Base-by-base conservation (phyloP, 1,140 invertebrate species). In the Trachymyrmex cornetzi region DNA sequence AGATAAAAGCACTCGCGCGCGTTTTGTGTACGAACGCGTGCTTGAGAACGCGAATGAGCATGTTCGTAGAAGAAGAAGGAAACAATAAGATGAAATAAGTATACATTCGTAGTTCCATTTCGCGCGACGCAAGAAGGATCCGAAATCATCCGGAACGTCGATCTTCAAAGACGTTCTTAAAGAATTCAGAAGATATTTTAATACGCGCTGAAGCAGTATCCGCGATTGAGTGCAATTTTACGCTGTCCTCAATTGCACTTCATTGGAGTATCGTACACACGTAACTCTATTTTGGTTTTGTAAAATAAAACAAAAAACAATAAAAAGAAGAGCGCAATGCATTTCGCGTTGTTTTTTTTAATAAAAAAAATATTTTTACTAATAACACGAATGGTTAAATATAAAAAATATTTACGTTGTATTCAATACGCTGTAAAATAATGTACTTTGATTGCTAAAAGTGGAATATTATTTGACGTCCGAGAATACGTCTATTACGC, bases 11-110 rank as follows among this genome's bases (percentile, higher is more conserved):
- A 44, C 61, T 5, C 48, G 61, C 67, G 67, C 61, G 27, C 38
- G 38, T 84, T 74, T 84, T 74, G 80, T 74, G 69, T 74, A 82
- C 80, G 27, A 44, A 84, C 27, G 80, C 55, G 55, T 84, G 69
- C 69, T 34, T 44, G 69, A 19, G 2, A 34, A 16, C 55, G 55
- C 38, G 80, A 74, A 74, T 74, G 69, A 75, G 48, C 38, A 34
- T 63, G n/a, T 34, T 63, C 27, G 44, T 12, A 12, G 34, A 1
- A 6, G 11, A 30, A 27, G 27, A 19, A 61, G 38, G 14, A 34
- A 63, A 14, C 24, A 22, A 16, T 38, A n/a, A 75, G 48, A 61
- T 75, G 69, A 74, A 74, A 75, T 74, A 74, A 74, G 63, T 74
- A 63, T 57, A 74, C 38, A 34, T 67, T 22, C 66, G 22, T 44